Conservation (phyloP, 1,140 invertebrate genomes). For the Acromyrmex charruanus region DNA sequence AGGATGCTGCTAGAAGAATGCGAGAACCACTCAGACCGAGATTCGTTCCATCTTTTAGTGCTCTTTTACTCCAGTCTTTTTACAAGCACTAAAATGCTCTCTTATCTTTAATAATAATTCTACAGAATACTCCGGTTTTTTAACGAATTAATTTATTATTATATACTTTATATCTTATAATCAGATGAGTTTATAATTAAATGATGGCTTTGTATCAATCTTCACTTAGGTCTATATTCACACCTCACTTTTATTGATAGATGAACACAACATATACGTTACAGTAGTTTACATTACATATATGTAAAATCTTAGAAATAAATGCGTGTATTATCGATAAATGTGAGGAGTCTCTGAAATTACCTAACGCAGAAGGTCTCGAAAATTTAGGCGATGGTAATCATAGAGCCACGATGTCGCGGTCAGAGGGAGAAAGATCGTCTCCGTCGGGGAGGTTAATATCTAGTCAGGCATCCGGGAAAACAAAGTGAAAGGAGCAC, state of each 20-base stretch:
- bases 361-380: neutral
- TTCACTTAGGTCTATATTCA: neutral
- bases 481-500: conserved; percentile 78
- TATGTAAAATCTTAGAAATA: no score
- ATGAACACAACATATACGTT: no score
- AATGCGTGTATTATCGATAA: no score
- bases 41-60: neutral
- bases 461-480: conserved; percentile 71
- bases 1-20: neutral
- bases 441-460: conserved; percentile 69
- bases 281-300: no score
- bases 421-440: conserved; percentile 58
- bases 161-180: neutral
- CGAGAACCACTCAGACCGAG: neutral
- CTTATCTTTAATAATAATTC: neutral
- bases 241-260: no score
- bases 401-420: conserved; percentile 46
- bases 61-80: neutral
- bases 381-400: conserved; percentile 37
- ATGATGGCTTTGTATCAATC: neutral
- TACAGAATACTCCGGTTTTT: neutral
- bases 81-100: neutral
- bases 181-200: neutral
- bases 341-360: neutral
- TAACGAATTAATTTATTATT: neutral